Evolutionary conservation across 2,888 invertebrate species (phyloP).

Genomic region (Caenorhabditis macrosperma): DNA sequence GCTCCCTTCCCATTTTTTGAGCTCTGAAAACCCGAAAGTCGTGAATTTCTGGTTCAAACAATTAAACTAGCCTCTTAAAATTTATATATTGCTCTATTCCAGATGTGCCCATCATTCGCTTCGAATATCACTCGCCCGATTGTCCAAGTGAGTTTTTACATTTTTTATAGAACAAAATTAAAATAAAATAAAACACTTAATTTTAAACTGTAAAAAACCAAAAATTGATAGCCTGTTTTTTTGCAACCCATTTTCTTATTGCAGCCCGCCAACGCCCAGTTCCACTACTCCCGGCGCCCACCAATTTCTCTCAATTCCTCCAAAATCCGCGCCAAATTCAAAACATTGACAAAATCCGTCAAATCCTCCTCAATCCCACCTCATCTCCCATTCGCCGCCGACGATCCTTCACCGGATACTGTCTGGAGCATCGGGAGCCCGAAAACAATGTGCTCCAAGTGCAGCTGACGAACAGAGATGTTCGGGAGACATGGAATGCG

Average conservation of each 20-base stretch:
- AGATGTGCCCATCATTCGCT: conserved; percentile 52
- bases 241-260: not conserved
- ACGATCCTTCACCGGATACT: conserved; percentile 47
- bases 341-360: not conserved
- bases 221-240: too few species aligned
- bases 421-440: conserved; percentile 30
- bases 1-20: not conserved
- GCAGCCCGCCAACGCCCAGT: conserved; percentile 40
- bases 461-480: conserved; percentile 8
- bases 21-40: not conserved
- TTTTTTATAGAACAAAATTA: not conserved
- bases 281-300: not conserved
- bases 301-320: not conserved
- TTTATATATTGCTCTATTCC: conserved; percentile 7
- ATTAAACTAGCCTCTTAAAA: not conserved
- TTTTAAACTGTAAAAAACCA: too few species aligned
- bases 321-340: not conserved
- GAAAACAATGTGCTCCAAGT: not conserved
- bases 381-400: conserved; percentile 20
- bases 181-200: too few species aligned
- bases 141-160: conserved; percentile 42
- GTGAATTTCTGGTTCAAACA: too few species aligned
- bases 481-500: conserved; percentile 16
- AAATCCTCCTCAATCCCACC: not conserved
- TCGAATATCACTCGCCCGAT: conserved; percentile 55